Evolutionary conservation across 2,113 vertebrate genomes (phyloP), one percentile per base, ranked within the genome.

Genomic region (Ramphastos sulfuratus): DNA sequence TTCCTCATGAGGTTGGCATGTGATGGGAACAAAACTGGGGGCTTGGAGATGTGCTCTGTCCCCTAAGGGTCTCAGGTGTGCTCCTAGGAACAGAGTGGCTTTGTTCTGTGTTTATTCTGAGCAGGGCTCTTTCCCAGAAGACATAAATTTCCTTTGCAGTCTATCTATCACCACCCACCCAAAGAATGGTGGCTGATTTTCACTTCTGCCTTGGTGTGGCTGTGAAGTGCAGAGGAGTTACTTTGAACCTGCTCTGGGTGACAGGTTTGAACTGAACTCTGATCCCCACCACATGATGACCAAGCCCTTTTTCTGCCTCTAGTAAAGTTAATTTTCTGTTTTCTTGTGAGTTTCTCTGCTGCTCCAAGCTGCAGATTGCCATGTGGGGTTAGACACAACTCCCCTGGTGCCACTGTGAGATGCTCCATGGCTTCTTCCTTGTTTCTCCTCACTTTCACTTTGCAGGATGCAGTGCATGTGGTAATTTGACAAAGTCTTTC

Each of bases 191-290:
- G 16, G 9, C 44, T 90, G 3, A 64, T 95, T 95, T 75, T 94
- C 90, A 66, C 73, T 78, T 93, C 80, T 93, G 85, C 85, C 65
- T 92, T 67, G 61, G 73, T 78, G 82, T 42, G 67, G 27, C 76
- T 58, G 12, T 55, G 81, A 85, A 79, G 58, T 0, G 0, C 27
- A 6, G 12, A 72, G 70, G 70, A 55, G 80, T 84, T 82, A 11
- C 92, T 95, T 94, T 82, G 93, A 90, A 84, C 87, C 73, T 94
- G 48, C 75, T 89, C 72, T 61, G 65, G n/a, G 23, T 50, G 70
- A 3, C 80, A 72, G 70, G n/a, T 59, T 94, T 59, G 7, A 52
- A 55, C 85, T 94, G 94, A 76, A 84, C 93, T 95, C 91, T 92
- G 87, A 78, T 90, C 92, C 66, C 56, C 0, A 6, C 33, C 54